These are phyloP conservation scores for Latrodectus hesperus DNA, from an alignment of 2,888 invertebrate species.

Conservation along the genomic window DNA sequence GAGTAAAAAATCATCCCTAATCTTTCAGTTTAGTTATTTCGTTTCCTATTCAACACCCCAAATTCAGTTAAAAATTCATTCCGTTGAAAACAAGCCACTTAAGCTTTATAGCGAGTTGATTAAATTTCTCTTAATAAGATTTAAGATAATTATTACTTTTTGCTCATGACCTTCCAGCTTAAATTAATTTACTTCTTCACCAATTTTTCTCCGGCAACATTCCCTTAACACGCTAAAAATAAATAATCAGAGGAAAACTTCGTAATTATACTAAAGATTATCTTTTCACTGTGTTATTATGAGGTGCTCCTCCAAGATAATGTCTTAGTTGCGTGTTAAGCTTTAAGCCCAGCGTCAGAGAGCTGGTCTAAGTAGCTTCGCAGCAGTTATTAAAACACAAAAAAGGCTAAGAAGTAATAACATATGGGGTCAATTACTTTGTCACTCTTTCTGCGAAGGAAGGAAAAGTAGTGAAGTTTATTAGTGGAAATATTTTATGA, in stretches of 20 bases:
- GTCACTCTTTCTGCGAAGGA: slow-evolving; percentile 56
- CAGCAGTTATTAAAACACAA: slow-evolving; percentile 53
- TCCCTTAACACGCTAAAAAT: slow-evolving; percentile 54
- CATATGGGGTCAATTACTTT: slow-evolving; percentile 61
- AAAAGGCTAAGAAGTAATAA: slow-evolving; percentile 36
- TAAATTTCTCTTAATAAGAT: slow-evolving; percentile 64
- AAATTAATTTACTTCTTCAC: slow-evolving; percentile 59
- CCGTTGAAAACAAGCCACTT: slow-evolving; percentile 59
- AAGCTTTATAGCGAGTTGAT: slow-evolving; percentile 59
- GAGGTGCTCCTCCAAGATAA: slow-evolving; percentile 57
- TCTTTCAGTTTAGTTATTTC: slow-evolving; percentile 44
- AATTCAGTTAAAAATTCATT: slow-evolving; percentile 59
- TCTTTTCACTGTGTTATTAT: slow-evolving; percentile 59
- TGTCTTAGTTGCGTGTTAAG: slow-evolving; percentile 47
- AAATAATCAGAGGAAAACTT: slow-evolving; percentile 61
- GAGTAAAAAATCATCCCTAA: slow-evolving; percentile 14
- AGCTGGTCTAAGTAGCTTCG: slow-evolving; percentile 28
- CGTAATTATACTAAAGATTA: slow-evolving; percentile 65
- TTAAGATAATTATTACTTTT: slow-evolving; percentile 66
- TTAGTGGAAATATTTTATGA: slow-evolving; percentile 48
- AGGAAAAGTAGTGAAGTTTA: slow-evolving; percentile 42
- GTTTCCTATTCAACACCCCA: slow-evolving; percentile 38
- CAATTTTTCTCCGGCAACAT: slow-evolving; percentile 59
- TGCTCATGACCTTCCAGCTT: slow-evolving; percentile 58
- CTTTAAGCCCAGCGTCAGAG: slow-evolving; percentile 14